A percentile compares a stretch with the other conserved stretches of the same genome.
Evolutionary conservation across 2,888 invertebrate genomes (phyloP).

Genomic region (Apodemia duryi): DNA sequence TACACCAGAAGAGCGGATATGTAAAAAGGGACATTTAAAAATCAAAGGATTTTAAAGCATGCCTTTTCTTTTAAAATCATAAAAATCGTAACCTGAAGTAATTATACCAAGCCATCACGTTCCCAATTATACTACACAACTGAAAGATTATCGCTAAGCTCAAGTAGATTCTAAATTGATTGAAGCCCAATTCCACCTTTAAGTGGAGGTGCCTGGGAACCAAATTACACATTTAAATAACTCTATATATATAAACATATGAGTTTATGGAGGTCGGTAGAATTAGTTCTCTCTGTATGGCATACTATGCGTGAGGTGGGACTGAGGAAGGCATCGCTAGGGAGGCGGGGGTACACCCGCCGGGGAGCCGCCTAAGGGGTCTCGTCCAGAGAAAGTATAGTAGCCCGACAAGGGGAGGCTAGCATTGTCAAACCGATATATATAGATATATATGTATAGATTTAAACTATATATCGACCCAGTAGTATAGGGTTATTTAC

Average conservation of each 20-base stretch:
- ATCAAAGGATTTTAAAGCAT: too few relatives aligned
- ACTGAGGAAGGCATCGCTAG: slow-evolving; percentile 39
- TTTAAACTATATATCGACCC: slow-evolving; percentile 75
- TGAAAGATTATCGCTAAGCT: slow-evolving; percentile 26
- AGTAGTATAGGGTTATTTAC: slow-evolving; percentile 71
- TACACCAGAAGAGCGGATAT: too few relatives aligned
- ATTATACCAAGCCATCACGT: too few relatives aligned
- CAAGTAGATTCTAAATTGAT: slow-evolving; percentile 62
- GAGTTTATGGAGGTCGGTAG: slow-evolving; percentile 71
- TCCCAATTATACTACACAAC: neutral
- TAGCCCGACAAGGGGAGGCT: slow-evolving; percentile 77
- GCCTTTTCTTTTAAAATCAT: too few relatives aligned
- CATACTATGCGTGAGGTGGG: slow-evolving; percentile 71
- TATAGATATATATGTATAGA: slow-evolving; percentile 73
- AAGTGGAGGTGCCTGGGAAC: slow-evolving; percentile 47
- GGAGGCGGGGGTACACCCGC: slow-evolving; percentile 38
- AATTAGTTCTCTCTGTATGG: slow-evolving; percentile 75
- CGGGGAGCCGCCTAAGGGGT: slow-evolving; percentile 63
- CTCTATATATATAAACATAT: slow-evolving; percentile 54
- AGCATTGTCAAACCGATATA: slow-evolving; percentile 77
- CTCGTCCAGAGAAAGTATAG: slow-evolving; percentile 78
- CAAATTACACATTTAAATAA: slow-evolving; percentile 75
- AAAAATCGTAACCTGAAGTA: too few relatives aligned
- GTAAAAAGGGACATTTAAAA: too few relatives aligned
- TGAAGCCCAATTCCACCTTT: slow-evolving; percentile 47